Evolutionary conservation across 2,797 vertebrate species (phyloP).

Genomic region (Lepus townsendii): DNA sequence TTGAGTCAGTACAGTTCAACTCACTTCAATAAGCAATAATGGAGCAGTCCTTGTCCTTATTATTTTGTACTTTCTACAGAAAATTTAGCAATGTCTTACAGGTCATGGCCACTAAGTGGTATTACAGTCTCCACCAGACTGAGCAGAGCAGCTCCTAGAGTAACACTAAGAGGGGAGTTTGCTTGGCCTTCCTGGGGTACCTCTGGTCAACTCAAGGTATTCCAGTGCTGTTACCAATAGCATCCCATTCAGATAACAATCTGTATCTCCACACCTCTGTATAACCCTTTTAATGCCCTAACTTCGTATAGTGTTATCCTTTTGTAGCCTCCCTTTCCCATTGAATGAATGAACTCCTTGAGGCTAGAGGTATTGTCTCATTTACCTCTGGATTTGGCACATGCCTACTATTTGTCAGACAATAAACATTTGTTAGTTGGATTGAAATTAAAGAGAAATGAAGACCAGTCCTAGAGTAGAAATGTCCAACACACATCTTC

Average conservation of each 20-base stretch:
- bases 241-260: neutral
- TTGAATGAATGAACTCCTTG: neutral
- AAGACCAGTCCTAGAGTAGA: neutral
- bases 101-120: neutral
- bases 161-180: neutral
- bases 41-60: neutral
- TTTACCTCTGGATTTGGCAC: neutral
- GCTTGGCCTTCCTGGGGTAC: neutral
- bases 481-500: neutral
- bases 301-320: neutral
- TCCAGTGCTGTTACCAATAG: neutral
- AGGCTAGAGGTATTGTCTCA: neutral
- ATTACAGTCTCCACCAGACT: neutral
- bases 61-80: slow-evolving; percentile 38
- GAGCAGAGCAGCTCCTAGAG: neutral
- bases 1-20: neutral
- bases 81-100: neutral
- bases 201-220: neutral
- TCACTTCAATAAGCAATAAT: slow-evolving; percentile 13
- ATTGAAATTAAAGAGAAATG: slow-evolving; percentile 16
- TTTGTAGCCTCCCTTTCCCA: neutral
- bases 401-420: neutral
- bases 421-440: slow-evolving; percentile 16
- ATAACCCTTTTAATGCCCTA: neutral
- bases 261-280: neutral